Evolutionary conservation across 2,797 vertebrate genomes (phyloP).

Genomic region (Denticeps clupeoides): DNA sequence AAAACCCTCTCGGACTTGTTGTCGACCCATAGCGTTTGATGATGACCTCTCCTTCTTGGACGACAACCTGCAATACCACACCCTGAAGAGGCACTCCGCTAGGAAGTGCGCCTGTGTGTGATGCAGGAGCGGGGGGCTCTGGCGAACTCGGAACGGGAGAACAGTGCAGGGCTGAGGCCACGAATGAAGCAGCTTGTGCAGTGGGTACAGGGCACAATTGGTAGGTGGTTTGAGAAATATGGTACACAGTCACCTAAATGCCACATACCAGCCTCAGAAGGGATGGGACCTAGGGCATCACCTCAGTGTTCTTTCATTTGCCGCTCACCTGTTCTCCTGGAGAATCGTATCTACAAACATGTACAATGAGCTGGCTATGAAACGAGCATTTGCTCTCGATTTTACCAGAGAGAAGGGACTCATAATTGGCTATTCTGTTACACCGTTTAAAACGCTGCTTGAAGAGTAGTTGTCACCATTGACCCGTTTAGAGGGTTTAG

Average conservation of each 20-base stretch:
- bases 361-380: too few relatives aligned
- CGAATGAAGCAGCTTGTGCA: background rate
- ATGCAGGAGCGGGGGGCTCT: constrained; percentile 36
- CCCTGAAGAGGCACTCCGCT: constrained; percentile 93
- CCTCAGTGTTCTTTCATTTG: constrained; percentile 1
- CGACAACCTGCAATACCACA: constrained; percentile 89
- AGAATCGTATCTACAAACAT: too few relatives aligned
- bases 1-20: constrained; percentile 79
- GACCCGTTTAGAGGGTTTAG: background rate
- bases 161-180: too few relatives aligned
- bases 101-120: constrained; percentile 89
- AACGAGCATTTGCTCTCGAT: too few relatives aligned
- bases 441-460: too few relatives aligned
- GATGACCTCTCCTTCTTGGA: constrained; percentile 95
- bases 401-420: too few relatives aligned
- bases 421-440: too few relatives aligned
- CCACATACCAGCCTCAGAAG: background rate
- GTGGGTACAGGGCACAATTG: too few relatives aligned
- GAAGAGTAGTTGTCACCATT: too few relatives aligned
- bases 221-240: too few relatives aligned
- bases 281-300: background rate
- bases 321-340: too few relatives aligned
- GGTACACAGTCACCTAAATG: too few relatives aligned
- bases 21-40: constrained; percentile 85
- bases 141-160: background rate